Percentiles rank a stretch among this genome's conserved stretches.
Evolutionary conservation across 2,113 vertebrate species (phyloP).

Genomic region (Dinomys branickii): DNA sequence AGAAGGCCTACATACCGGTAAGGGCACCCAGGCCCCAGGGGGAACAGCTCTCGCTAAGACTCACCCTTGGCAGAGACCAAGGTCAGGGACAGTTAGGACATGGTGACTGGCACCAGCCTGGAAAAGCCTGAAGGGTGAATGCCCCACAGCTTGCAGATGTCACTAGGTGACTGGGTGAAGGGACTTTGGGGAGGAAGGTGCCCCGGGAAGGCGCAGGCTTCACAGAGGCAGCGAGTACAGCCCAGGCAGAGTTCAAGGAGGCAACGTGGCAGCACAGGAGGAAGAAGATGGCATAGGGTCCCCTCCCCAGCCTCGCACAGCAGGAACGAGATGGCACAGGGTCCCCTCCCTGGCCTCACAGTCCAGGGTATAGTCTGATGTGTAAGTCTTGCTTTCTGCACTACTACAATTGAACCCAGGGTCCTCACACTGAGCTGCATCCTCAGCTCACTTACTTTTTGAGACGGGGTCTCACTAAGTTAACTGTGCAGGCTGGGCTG

Average conservation of each 20-base stretch:
- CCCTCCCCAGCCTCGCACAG: too few species aligned
- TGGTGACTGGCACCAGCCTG: not conserved
- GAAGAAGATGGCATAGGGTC: accelerated
- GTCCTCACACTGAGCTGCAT: not conserved
- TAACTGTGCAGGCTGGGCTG: not conserved
- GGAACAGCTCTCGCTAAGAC: too few species aligned
- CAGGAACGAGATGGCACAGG: too few species aligned
- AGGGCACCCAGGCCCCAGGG: too few species aligned
- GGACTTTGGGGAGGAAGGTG: not conserved
- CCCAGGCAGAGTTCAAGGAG: not conserved
- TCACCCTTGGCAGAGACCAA: not conserved
- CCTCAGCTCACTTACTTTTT: not conserved
- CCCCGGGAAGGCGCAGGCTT: not conserved
- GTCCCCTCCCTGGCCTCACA: not conserved
- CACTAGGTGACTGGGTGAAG: not conserved
- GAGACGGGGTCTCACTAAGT: not conserved
- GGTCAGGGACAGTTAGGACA: not conserved
- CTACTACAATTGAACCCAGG: not conserved
- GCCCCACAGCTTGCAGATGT: not conserved
- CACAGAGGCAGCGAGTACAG: not conserved
- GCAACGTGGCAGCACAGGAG: not conserved
- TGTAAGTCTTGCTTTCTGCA: not conserved
- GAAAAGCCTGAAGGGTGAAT: not conserved
- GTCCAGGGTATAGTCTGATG: accelerated
- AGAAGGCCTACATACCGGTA: not conserved